These are phyloP conservation scores for Lysandra coridon DNA, from an alignment of 2,888 invertebrate genomes.

Conservation along the genomic window DNA sequence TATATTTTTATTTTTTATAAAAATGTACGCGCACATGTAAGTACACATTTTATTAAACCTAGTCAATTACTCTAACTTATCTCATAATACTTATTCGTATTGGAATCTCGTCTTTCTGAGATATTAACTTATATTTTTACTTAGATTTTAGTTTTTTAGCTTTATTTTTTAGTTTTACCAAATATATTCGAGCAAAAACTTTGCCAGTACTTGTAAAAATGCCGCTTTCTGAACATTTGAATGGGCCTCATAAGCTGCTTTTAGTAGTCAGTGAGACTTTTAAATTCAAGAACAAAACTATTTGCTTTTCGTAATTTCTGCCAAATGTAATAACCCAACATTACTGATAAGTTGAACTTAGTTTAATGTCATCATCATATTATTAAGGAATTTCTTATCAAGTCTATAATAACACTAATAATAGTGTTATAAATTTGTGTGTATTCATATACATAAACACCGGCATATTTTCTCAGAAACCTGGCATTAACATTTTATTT, in stretches of 20 bases:
- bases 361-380: too few relatives aligned
- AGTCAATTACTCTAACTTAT: conserved; percentile 24
- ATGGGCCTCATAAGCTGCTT: too few relatives aligned
- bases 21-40: conserved; percentile 8
- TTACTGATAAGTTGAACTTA: too few relatives aligned
- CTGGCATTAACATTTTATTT: background rate
- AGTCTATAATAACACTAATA: too few relatives aligned
- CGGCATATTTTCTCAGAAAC: background rate
- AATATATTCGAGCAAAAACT: background rate
- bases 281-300: too few relatives aligned
- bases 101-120: conserved; percentile 13
- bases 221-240: background rate
- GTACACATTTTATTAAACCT: conserved; percentile 22
- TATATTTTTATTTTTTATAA: conserved; percentile 30
- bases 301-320: too few relatives aligned
- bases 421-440: too few relatives aligned
- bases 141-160: background rate
- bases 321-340: too few relatives aligned
- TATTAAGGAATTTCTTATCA: too few relatives aligned
- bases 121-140: background rate
- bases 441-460: too few relatives aligned
- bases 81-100: conserved; percentile 16
- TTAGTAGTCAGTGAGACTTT: too few relatives aligned
- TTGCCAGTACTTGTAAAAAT: background rate
- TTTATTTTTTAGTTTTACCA: background rate